Percentiles rank a stretch among this genome's conserved stretches.
These are phyloP conservation scores for Cinclus mexicanus DNA, from an alignment of 2,113 vertebrate genomes.

Conservation along the genomic window DNA sequence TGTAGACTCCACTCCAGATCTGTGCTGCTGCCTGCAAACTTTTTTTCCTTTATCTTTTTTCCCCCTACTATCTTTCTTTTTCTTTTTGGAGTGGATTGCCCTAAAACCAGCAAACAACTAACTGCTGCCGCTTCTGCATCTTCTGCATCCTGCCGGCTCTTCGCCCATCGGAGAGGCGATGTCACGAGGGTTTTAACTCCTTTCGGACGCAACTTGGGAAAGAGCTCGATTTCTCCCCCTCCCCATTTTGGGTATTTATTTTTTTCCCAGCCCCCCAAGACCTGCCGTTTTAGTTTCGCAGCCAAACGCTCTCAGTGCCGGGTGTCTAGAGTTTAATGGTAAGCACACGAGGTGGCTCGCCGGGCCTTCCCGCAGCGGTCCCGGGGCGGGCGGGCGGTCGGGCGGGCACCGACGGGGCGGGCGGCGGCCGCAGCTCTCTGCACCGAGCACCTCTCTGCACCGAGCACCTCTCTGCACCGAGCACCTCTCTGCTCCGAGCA, in stretches of 20 bases:
- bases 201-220: conserved; percentile 59
- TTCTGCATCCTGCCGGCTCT: conserved; percentile 42
- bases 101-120: conserved; percentile 54
- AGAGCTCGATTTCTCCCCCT: neutral
- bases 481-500: neutral
- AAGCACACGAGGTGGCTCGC: neutral
- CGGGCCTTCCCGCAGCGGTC: neutral
- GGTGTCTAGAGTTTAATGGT: conserved; percentile 70
- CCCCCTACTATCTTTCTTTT: neutral
- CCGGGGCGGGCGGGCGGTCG: neutral
- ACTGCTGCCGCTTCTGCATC: conserved; percentile 44
- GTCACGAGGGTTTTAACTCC: conserved; percentile 67
- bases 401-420: neutral
- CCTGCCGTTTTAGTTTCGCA: conserved; percentile 24
- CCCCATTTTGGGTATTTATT: neutral
- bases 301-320: conserved; percentile 46
- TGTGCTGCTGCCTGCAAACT: conserved; percentile 71
- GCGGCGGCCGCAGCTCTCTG: neutral
- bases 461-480: neutral
- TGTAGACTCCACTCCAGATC: conserved; percentile 56
- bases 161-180: conserved; percentile 56
- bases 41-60: conserved; percentile 34
- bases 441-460: neutral
- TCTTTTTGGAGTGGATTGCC: conserved; percentile 14
- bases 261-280: neutral